phyloP scores from a whole-genome alignment of 2,888 invertebrate genomes.

The Lochmaea capreae region DNA sequence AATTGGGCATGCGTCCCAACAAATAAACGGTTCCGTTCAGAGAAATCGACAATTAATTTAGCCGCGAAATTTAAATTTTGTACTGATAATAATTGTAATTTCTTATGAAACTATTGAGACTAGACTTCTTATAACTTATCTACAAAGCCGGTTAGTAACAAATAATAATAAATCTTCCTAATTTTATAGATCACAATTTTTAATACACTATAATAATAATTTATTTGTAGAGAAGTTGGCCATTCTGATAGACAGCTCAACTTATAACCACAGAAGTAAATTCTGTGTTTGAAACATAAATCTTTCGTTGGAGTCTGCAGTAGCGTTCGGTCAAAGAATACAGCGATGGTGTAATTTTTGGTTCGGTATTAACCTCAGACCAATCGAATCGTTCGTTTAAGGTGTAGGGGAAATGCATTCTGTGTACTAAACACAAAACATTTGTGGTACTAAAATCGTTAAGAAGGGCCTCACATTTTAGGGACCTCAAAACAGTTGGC shows the following conservation, averaged over 20 bases:
- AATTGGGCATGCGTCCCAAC: conserved; percentile 75
- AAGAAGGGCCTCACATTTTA: no score
- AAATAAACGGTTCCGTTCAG: conserved; percentile 52
- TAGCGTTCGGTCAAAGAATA: no score
- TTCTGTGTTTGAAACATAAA: no score
- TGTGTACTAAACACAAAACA: no score
- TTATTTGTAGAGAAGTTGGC: background rate
- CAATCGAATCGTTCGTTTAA: no score
- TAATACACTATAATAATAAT: background rate
- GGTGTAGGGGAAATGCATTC: no score
- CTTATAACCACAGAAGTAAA: no score
- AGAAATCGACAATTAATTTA: conserved; percentile 44
- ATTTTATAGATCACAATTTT: background rate
- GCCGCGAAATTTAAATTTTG: conserved; percentile 51
- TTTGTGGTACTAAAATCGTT: no score
- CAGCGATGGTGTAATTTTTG: no score
- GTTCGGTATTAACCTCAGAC: no score
- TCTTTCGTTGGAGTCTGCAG: no score
- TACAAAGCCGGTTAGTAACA: background rate
- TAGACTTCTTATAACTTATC: background rate
- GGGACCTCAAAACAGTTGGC: no score
- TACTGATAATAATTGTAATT: background rate
- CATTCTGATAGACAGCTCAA: background rate
- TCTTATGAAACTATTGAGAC: background rate
- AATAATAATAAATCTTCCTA: background rate